phyloP scores from a whole-genome alignment of 1,140 invertebrate genomes.

The Sesamia nonagrioides region DNA sequence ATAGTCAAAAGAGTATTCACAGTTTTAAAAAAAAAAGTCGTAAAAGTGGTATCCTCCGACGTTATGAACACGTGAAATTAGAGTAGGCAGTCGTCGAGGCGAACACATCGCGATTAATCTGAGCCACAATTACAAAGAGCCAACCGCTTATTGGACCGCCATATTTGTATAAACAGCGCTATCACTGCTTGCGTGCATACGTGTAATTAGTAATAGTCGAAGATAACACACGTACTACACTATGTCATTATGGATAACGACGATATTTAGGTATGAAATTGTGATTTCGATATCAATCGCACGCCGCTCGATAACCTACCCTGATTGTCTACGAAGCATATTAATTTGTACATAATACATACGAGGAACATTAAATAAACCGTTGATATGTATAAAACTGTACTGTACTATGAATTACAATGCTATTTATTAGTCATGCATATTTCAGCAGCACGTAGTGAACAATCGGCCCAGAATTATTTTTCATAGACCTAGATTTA shows the following conservation, averaged over 20 bases:
- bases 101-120: conserved; percentile 56
- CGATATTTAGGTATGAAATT: conserved; percentile 73
- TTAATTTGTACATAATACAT: conserved; percentile 49
- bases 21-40: neutral
- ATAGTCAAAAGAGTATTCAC: neutral
- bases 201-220: conserved; percentile 74
- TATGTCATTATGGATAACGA: conserved; percentile 67
- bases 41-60: neutral
- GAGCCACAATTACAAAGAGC: conserved; percentile 69
- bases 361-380: conserved; percentile 53
- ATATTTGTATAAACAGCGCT: conserved; percentile 63
- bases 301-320: conserved; percentile 56
- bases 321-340: conserved; percentile 61
- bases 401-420: conserved; percentile 50
- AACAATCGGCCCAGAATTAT: no score
- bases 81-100: conserved; percentile 58
- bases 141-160: conserved; percentile 58
- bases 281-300: conserved; percentile 70
- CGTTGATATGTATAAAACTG: conserved; percentile 42
- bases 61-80: conserved; percentile 57
- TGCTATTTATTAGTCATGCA: conserved; percentile 57
- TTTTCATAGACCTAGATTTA: no score
- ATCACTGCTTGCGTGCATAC: conserved; percentile 67
- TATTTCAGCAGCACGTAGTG: no score
- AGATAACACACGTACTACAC: conserved; percentile 61